Base-by-base conservation (phyloP, 2,113 vertebrate species). In the Oreamnos americanus region DNA sequence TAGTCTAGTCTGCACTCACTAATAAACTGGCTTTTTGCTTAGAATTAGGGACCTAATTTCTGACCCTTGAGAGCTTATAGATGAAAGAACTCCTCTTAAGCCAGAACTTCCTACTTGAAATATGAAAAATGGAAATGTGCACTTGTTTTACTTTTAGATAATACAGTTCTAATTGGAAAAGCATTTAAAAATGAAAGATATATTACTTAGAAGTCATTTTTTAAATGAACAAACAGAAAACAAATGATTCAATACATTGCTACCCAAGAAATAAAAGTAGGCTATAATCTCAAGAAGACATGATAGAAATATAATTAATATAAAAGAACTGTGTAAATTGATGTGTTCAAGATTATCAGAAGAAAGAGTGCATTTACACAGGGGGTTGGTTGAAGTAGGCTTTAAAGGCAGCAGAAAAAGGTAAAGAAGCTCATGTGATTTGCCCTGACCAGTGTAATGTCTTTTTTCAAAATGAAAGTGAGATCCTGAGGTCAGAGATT, bases 261-360 rank as follows among this genome's bases (percentile, higher is more conserved):
- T 58, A 49, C 51, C 28, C 55, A 94, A 90, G 74, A 96, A 87
- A 82, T 67, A 67, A 78, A 96, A 58, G 45, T 83, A 93, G 58
- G 23, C 33, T 67, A 49, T 79, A 55, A 71, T 84, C 57, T 79
- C n/a, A 95, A 60, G 84, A 96, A 90, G 36, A 49, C 21, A 53
- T 95, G 51, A 28, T 28, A 91, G 28, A 74, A 94, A 91, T 83
- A n/a, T 58, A 87, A 90, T 74, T 89, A 87, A 87, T 87, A 87
- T 76, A 78, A 96, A 85, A 93, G 28, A 86, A 90, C 88, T 53
- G 36, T 62, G 9, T 96, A 78, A 84, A 45, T 84, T 60, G 57
- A 53, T 83, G 53, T 10, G 13, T 62, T 84, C 30, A 90, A 84
- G 49, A 76, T 62, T 85, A 76, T 36, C 45, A 93, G 86, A 84